Base-by-base conservation (phyloP, 2,888 invertebrate species). In the Panopea generosa region DNA sequence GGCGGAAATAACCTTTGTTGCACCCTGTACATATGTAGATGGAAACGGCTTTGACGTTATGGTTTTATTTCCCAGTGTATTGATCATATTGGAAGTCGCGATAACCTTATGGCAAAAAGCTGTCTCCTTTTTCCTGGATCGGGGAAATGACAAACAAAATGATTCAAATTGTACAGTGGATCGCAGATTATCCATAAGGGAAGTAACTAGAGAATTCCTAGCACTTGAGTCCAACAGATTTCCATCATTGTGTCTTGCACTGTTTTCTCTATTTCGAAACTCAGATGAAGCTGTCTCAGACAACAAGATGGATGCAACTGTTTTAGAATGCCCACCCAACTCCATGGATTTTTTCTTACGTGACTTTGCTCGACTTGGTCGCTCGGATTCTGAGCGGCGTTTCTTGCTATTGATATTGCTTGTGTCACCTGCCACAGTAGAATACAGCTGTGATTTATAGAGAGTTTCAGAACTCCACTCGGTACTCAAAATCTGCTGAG, bases 101-200 rank as follows among this genome's bases (percentile, higher is more conserved):
- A 50, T 27, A 6, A 81, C 70, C 43, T 77, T 77, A 2, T 33
- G 61, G 24, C 60, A 24, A 45, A 81, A 77, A 14, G 77, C 81
- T 43, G 49, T 59, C 55, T 81, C 81, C 59, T 74, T 75, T 27
- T 20, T 56, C 27, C 57, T 65, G 1, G 59, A 55, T 47, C 77
- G 67, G 24, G 81, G 81, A 53, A 81, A 75, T 14, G 81, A 81
- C 16, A 81, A 49, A 43, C 81, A 81, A 49, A 81, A 81, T 22
- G 81, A 81, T 59, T 81, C 81, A 65, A 66, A 81, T 62, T 72
- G 77, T 7, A 81, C 81, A 16, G 81, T 81, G 27, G 81, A 72
- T 6, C 81, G 60, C 11, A 81, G 68, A n/a, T 77, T 77, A 43
- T 75, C 62, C 81, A 81, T 81, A 20, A 81, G 56, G n/a, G 71